phyloP scores from a whole-genome alignment of 2,113 vertebrate genomes.

The Otis tarda region DNA sequence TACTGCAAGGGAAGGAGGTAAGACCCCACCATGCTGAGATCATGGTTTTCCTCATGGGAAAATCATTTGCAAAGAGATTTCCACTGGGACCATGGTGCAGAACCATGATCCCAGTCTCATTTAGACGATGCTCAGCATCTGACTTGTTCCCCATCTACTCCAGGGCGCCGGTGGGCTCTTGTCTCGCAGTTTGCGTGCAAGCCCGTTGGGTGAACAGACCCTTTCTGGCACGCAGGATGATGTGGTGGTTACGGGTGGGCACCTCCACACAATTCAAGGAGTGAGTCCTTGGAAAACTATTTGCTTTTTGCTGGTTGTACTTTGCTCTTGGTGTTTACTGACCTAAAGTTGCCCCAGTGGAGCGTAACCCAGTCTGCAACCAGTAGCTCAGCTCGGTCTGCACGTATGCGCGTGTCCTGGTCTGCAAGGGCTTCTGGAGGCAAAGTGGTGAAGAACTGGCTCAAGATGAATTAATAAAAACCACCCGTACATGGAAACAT shows the following conservation, averaged over 20 bases:
- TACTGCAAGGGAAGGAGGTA: not conserved
- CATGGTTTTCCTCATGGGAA: not conserved
- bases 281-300: not conserved
- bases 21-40: not conserved
- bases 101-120: not conserved
- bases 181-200: not conserved
- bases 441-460: not conserved
- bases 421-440: not conserved
- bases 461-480: not conserved
- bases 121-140: not conserved
- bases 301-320: not conserved
- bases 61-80: not conserved
- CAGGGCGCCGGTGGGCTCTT: not conserved
- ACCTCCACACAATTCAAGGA: not conserved
- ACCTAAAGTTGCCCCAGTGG: not conserved
- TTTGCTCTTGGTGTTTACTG: not conserved
- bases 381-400: not conserved
- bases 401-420: not conserved
- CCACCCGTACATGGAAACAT: not conserved
- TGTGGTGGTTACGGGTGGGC: not conserved
- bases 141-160: too few relatives aligned
- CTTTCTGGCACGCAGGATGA: not conserved
- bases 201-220: fast-evolving
- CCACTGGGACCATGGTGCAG: not conserved
- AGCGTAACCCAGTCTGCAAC: not conserved